phyloP scores from a whole-genome alignment of 2,888 invertebrate species.

The Orthosia cruda region DNA sequence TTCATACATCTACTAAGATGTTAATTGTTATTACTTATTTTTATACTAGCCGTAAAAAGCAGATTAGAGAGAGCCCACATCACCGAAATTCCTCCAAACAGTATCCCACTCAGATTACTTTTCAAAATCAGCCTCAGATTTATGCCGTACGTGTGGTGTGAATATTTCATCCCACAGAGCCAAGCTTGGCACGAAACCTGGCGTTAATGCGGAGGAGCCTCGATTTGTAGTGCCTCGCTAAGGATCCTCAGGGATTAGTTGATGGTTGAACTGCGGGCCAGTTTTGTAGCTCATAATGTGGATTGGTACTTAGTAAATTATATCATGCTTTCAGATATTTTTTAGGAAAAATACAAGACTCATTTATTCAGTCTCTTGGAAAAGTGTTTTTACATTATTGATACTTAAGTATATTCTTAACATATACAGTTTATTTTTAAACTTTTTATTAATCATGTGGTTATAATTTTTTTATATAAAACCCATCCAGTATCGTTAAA shows the following conservation, averaged over 20 bases:
- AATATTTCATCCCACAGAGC: constrained; percentile 49
- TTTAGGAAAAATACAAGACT: too few species aligned
- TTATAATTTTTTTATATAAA: too few species aligned
- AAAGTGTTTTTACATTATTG: too few species aligned
- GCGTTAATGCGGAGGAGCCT: constrained; percentile 27
- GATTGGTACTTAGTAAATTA: not conserved
- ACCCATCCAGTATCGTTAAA: too few species aligned
- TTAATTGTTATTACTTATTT: too few species aligned
- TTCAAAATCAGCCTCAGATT: constrained; percentile 47
- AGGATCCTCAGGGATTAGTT: constrained; percentile 25
- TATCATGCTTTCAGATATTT: too few species aligned
- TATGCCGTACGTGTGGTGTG: constrained; percentile 49
- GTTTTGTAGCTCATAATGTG: not conserved
- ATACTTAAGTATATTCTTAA: too few species aligned
- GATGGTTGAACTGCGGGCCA: not conserved
- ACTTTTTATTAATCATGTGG: too few species aligned
- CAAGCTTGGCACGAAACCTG: constrained; percentile 23
- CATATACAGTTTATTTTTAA: too few species aligned
- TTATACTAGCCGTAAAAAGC: too few species aligned
- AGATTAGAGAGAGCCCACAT: not conserved
- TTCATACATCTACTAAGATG: too few species aligned
- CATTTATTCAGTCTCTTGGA: too few species aligned
- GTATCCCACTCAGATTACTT: constrained; percentile 23
- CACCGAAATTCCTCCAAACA: not conserved
- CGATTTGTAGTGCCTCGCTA: constrained; percentile 9